phyloP scores from a whole-genome alignment of 2,113 vertebrate species.

The Muntiacus muntjak region DNA sequence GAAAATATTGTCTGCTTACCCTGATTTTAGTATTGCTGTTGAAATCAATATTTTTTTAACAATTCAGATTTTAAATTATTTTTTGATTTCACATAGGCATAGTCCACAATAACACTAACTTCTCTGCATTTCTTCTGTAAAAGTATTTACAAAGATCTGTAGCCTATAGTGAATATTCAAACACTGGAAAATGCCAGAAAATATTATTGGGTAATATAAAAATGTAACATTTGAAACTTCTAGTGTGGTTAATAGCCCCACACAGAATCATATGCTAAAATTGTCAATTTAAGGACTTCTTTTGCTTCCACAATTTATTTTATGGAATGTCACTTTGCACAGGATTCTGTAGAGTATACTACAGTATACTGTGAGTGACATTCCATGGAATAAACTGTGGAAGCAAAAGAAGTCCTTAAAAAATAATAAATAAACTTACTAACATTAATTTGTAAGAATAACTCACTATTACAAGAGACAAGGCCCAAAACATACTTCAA shows the following conservation, averaged over 20 bases:
- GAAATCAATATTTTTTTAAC: constrained; percentile 1
- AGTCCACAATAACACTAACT: neutral
- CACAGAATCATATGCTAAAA: neutral
- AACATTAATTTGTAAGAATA: constrained; percentile 14
- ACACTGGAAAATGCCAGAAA: neutral
- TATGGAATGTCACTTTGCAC: neutral
- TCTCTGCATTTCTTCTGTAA: neutral
- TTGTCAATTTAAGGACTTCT: neutral
- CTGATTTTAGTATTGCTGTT: neutral
- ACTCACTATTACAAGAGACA: neutral
- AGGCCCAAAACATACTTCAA: neutral
- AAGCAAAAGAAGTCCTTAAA: neutral
- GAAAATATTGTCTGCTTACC: neutral
- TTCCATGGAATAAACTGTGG: neutral
- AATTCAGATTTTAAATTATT: constrained; percentile 29
- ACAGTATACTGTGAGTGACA: neutral
- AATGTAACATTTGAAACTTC: constrained; percentile 16
- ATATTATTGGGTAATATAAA: constrained; percentile 22
- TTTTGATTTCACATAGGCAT: constrained; percentile 29
- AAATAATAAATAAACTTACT: neutral
- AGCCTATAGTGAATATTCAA: neutral
- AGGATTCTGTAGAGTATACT: neutral
- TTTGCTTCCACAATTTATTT: constrained; percentile 33
- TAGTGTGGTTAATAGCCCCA: neutral
- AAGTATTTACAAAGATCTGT: neutral